phyloP scores from a whole-genome alignment of 2,888 invertebrate species.

The Pollenia amentaria region DNA sequence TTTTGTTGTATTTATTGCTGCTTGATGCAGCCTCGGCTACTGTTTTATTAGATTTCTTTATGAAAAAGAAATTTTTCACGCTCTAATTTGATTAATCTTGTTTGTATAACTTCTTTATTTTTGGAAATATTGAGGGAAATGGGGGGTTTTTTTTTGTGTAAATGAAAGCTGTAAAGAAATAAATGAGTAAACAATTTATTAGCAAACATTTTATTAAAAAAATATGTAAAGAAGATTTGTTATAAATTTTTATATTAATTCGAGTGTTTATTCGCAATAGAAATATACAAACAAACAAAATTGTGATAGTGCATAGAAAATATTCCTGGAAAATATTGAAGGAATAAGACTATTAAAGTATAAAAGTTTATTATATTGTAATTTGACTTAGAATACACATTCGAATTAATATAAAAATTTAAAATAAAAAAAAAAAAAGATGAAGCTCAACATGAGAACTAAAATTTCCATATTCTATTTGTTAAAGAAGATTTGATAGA shows the following conservation, averaged over 20 bases:
- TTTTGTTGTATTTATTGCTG: slow-evolving; percentile 72
- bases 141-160: slow-evolving; percentile 3
- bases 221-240: not conserved
- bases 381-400: too few species aligned
- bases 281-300: too few species aligned
- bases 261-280: too few species aligned
- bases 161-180: slow-evolving; percentile 62
- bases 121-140: slow-evolving; percentile 7
- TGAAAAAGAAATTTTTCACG: slow-evolving; percentile 78
- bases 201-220: not conserved
- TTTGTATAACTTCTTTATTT: slow-evolving; percentile 67
- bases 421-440: too few species aligned
- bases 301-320: too few species aligned
- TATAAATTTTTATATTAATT: slow-evolving; percentile 8
- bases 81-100: slow-evolving; percentile 78
- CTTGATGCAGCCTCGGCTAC: slow-evolving; percentile 71
- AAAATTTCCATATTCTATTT: too few species aligned
- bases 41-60: slow-evolving; percentile 67
- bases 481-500: too few species aligned
- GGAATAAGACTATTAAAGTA: too few species aligned
- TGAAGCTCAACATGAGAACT: too few species aligned
- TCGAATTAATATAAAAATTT: too few species aligned
- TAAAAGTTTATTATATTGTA: too few species aligned
- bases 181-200: slow-evolving; percentile 20
- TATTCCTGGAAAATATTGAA: too few species aligned